phyloP scores from a whole-genome alignment of 2,113 vertebrate species.

The Gymnocephalus cernua region DNA sequence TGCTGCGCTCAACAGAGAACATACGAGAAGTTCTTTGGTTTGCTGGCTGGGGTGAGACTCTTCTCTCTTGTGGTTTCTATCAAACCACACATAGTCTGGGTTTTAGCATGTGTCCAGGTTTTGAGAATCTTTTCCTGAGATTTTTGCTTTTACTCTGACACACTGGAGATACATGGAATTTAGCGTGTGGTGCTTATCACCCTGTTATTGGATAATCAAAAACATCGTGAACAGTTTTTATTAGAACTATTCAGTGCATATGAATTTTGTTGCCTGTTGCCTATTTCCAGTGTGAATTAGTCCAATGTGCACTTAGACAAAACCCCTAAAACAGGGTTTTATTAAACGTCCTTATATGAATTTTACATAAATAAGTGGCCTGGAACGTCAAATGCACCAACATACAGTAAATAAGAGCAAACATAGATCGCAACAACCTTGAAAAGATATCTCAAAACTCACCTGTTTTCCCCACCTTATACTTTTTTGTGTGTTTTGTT shows the following conservation, averaged over 20 bases:
- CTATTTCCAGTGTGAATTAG: neutral
- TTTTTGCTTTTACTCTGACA: neutral
- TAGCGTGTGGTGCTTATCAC: neutral
- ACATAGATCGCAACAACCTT: neutral
- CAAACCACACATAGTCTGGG: neutral
- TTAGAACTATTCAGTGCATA: neutral
- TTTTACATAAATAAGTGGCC: neutral
- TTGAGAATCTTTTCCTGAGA: neutral
- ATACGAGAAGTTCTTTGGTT: conserved; percentile 98
- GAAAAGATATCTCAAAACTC: neutral
- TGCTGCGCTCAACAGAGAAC: conserved; percentile 99
- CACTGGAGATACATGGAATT: neutral
- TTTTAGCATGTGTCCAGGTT: neutral
- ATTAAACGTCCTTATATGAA: no score
- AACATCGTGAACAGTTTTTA: neutral
- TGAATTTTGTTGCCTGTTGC: neutral
- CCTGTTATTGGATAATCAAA: neutral
- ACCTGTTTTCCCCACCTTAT: no score
- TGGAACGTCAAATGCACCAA: neutral
- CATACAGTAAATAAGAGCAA: neutral
- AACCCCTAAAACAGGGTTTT: neutral
- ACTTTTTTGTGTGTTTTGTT: neutral
- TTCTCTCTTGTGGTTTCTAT: neutral
- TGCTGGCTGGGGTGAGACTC: conserved; percentile 94
- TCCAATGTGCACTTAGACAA: neutral